A percentile compares a stretch with the other conserved stretches of the same genome.
These are phyloP conservation scores for Odontocolon sp. DNA, from an alignment of 2,888 invertebrate species.

Conservation along the genomic window DNA sequence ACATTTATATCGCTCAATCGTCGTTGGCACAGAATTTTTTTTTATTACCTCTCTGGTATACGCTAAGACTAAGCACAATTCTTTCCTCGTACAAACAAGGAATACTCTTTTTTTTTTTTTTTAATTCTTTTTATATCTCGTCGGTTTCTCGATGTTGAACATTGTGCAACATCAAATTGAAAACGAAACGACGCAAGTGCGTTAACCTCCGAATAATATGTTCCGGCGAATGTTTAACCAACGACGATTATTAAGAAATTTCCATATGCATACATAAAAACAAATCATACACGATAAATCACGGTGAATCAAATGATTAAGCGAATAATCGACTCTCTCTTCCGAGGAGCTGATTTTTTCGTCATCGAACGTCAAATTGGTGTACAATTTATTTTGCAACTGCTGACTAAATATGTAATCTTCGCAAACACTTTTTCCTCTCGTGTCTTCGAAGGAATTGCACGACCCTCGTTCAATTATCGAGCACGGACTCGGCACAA, in stretches of 20 bases:
- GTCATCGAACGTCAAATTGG: too few species aligned
- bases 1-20: too few species aligned
- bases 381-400: neutral
- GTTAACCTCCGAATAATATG: neutral
- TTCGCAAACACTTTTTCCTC: neutral
- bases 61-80: too few species aligned
- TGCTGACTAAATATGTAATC: neutral
- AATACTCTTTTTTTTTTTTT: too few species aligned
- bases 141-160: too few species aligned
- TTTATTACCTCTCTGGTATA: too few species aligned
- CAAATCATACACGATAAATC: neutral
- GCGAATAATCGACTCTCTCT: neutral
- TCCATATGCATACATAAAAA: neutral
- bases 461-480: neutral
- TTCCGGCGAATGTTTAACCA: neutral
- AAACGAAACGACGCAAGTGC: too few species aligned
- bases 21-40: too few species aligned
- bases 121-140: too few species aligned
- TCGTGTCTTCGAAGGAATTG: neutral
- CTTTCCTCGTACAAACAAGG: too few species aligned
- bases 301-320: neutral
- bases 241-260: constrained; percentile 12
- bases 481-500: neutral
- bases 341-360: neutral
- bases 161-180: too few species aligned